Conservation (phyloP, 2,888 invertebrate species). For the Athripsodes cinereus region DNA sequence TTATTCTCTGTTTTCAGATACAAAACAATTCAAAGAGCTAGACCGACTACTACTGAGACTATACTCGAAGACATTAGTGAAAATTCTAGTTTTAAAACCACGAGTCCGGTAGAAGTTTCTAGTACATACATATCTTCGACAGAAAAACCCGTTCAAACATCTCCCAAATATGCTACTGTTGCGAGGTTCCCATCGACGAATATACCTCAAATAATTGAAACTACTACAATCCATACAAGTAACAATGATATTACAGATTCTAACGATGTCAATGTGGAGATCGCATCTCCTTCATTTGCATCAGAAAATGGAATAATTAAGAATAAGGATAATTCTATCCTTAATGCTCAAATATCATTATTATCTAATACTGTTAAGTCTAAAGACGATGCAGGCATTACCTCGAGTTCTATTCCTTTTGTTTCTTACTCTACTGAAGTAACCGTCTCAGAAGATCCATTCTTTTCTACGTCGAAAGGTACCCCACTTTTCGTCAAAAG, state of each 20-base stretch:
- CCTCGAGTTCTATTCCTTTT: slow-evolving; percentile 35
- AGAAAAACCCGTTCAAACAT: slow-evolving; percentile 11
- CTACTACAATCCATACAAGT: slow-evolving; percentile 13
- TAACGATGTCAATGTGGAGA: slow-evolving; percentile 22
- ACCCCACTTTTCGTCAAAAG: slow-evolving; percentile 28
- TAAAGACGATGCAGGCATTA: slow-evolving; percentile 29
- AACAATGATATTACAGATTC: slow-evolving; percentile 19
- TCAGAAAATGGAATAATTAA: slow-evolving; percentile 24
- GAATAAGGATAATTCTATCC: slow-evolving; percentile 19
- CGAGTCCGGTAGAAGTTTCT: slow-evolving; percentile 18
- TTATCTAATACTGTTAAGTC: slow-evolving; percentile 24
- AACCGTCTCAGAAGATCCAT: slow-evolving; percentile 26
- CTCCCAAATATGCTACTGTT: slow-evolving; percentile 17
- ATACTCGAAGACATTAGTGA: slow-evolving; percentile 10
- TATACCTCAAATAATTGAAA: slow-evolving; percentile 13
- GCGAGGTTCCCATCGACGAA: slow-evolving; percentile 13
- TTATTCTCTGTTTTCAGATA: slow-evolving; percentile 20
- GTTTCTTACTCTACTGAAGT: slow-evolving; percentile 28
- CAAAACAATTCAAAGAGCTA: slow-evolving; percentile 25
- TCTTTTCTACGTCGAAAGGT: slow-evolving; percentile 19
- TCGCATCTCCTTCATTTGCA: slow-evolving; percentile 24
- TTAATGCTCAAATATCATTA: slow-evolving; percentile 24
- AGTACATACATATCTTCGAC: slow-evolving; percentile 11
- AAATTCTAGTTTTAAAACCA: not conserved
- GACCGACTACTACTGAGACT: slow-evolving; percentile 18